A percentile compares a stretch with the other conserved stretches of the same genome.
Evolutionary conservation across 2,888 invertebrate genomes (phyloP).

Genomic region (Hypsopygia costalis): DNA sequence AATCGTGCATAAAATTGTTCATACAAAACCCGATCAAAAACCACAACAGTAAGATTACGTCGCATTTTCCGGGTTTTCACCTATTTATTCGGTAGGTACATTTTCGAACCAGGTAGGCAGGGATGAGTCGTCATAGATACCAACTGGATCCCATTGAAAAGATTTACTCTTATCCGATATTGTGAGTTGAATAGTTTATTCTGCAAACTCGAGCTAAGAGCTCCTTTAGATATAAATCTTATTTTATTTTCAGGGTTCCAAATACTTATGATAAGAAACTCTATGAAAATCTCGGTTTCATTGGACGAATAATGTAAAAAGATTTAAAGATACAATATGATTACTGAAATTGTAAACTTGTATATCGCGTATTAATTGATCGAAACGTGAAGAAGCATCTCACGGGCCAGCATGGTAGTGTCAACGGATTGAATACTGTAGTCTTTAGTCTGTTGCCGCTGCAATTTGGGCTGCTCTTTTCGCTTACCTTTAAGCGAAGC

Average conservation of each 20-base stretch:
- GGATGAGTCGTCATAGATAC: constrained; percentile 65
- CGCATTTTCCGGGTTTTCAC: constrained; percentile 26
- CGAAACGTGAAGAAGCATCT: no score
- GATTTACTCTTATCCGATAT: constrained; percentile 67
- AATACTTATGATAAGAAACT: constrained; percentile 9
- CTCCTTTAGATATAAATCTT: constrained; percentile 52
- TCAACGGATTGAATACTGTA: no score
- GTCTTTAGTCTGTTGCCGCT: no score
- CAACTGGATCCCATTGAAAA: constrained; percentile 59
- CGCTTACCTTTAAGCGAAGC: no score
- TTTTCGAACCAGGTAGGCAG: constrained; percentile 21
- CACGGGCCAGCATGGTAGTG: no score
- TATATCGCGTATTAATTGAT: no score
- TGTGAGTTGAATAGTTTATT: constrained; percentile 67
- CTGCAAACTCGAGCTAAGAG: constrained; percentile 44
- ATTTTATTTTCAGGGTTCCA: constrained; percentile 31
- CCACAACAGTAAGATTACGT: constrained; percentile 29
- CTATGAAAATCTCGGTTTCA: background rate
- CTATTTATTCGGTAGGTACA: constrained; percentile 18
- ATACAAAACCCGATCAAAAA: constrained; percentile 15
- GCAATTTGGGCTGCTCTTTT: no score
- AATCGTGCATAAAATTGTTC: constrained; percentile 5
- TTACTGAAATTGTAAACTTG: no score
- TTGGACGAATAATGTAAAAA: background rate
- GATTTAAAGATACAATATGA: no score